phyloP scores from a whole-genome alignment of 30 jellyfish, hydroid and myxozoan species.

The Clytia hemisphaerica region DNA sequence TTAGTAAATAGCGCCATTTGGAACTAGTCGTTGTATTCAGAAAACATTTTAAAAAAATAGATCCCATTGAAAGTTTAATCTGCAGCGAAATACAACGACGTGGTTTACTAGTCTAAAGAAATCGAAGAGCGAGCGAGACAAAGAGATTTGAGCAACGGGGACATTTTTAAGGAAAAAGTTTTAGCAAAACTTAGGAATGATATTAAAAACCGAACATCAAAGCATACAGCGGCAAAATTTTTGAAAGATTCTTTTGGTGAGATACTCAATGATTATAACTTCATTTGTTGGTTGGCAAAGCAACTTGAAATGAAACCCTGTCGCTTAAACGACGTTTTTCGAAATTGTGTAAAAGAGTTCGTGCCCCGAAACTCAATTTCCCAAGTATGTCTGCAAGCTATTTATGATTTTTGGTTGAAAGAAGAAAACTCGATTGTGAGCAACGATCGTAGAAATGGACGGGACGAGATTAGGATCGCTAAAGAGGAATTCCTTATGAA shows the following conservation, averaged over 20 bases:
- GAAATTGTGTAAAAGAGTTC: neutral
- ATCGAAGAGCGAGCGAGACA: no score
- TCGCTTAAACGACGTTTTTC: neutral
- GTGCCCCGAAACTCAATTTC: neutral
- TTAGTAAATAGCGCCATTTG: no score
- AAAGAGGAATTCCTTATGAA: no score
- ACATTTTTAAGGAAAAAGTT: no score
- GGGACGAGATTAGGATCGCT: no score
- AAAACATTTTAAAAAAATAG: no score
- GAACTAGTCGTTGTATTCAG: no score
- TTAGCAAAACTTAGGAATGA: no score
- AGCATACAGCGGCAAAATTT: constrained; percentile 1
- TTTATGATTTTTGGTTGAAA: neutral
- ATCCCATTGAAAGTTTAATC: no score
- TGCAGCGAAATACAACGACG: no score
- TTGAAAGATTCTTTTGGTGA: neutral
- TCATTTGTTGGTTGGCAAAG: neutral
- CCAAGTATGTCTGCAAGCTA: neutral
- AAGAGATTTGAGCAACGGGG: no score
- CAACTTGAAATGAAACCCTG: neutral
- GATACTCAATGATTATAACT: neutral
- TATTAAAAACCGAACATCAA: neutral
- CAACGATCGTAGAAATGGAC: constrained; percentile 15
- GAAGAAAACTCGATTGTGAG: neutral
- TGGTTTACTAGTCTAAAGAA: no score